Conservation (phyloP, 1,140 invertebrate genomes). For the Danaus plexippus region DNA sequence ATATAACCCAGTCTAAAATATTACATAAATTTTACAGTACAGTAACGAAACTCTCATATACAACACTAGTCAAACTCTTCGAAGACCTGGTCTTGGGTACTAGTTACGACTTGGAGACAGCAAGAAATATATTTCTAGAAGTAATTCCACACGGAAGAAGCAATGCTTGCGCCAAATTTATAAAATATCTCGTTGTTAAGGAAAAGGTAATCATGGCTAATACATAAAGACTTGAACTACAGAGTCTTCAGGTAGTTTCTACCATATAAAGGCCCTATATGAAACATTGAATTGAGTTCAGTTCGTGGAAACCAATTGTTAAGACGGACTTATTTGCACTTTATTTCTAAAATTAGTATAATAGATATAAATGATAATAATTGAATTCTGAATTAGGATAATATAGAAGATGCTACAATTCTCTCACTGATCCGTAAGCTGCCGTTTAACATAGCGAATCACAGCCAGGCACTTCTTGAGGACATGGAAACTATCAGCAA, state of each 20-base stretch:
- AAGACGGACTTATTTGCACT: no score
- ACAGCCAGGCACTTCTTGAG: conserved; percentile 57
- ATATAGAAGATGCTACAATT: conserved; percentile 50
- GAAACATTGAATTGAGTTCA: no score
- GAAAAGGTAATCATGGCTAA: conserved; percentile 59
- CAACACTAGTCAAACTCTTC: conserved; percentile 70
- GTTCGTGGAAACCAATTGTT: no score
- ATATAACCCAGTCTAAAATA: background rate
- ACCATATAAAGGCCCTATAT: no score
- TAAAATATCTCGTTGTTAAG: conserved; percentile 75
- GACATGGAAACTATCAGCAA: conserved; percentile 57
- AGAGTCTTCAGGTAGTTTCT: no score
- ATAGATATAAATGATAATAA: no score
- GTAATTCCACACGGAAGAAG: conserved; percentile 80
- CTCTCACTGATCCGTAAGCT: conserved; percentile 56
- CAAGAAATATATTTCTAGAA: conserved; percentile 81
- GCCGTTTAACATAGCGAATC: conserved; percentile 57
- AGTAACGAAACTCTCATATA: conserved; percentile 70
- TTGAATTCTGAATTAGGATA: conserved; percentile 27
- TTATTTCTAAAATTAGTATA: no score
- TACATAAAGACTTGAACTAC: no score
- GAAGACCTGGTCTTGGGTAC: conserved; percentile 74
- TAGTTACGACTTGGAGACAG: conserved; percentile 76
- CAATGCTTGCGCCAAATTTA: conserved; percentile 74
- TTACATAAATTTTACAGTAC: conserved; percentile 46